phyloP scores from a whole-genome alignment of 1,140 invertebrate genomes.

The Ceratosolen solmsi region DNA sequence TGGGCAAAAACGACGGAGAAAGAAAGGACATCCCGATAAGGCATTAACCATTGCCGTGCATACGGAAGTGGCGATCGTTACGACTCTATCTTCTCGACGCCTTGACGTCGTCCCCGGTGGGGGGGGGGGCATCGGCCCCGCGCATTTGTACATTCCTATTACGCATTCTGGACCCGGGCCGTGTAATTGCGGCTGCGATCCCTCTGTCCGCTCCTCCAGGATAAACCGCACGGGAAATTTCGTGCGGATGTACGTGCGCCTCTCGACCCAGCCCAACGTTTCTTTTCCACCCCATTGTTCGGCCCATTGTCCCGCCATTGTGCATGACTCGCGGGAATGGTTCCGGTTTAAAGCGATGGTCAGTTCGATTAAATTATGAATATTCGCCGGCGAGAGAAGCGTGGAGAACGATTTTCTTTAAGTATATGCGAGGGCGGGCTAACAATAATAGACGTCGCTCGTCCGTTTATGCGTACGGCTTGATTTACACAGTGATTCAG shows the following conservation, averaged over 20 bases:
- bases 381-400: not conserved
- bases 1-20: not conserved
- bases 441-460: not conserved
- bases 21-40: not conserved
- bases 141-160: slow-evolving; percentile 9
- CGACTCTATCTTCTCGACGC: slow-evolving; percentile 43
- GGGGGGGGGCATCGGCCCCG: not conserved
- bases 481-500: not conserved
- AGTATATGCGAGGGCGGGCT: not conserved
- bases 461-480: not conserved
- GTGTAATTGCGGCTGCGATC: slow-evolving; percentile 25
- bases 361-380: not conserved
- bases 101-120: not conserved
- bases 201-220: not conserved
- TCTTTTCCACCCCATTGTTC: not conserved
- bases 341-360: not conserved
- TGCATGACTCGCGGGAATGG: not conserved
- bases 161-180: slow-evolving; percentile 9
- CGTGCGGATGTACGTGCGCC: not conserved
- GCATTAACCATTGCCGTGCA: slow-evolving; percentile 29
- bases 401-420: not conserved
- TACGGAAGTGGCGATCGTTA: slow-evolving; percentile 42
- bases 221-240: slow-evolving; percentile 20
- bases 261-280: not conserved
- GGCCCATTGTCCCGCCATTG: not conserved